A percentile compares a stretch with the other conserved stretches of the same genome.
phyloP scores from a whole-genome alignment of 1,140 invertebrate genomes.

The Rhopalosiphum maidis region DNA sequence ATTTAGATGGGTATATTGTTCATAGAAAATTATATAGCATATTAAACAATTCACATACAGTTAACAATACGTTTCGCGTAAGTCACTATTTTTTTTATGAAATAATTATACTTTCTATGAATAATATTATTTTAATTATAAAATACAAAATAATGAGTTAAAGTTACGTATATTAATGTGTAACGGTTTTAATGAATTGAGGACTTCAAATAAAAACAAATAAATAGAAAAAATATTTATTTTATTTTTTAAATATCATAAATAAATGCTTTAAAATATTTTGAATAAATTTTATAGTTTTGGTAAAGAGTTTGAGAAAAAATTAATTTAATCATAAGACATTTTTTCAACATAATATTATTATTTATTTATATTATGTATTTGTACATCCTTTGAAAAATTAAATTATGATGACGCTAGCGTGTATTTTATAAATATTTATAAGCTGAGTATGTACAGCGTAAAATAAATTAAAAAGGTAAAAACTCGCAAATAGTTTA shows the following conservation, averaged over 20 bases:
- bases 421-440: not conserved
- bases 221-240: not conserved
- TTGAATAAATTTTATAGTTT: not conserved
- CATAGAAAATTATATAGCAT: not conserved
- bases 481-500: not conserved
- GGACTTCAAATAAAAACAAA: not conserved
- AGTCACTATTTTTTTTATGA: not conserved
- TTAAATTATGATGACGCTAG: not conserved
- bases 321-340: not conserved
- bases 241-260: not conserved
- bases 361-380: not conserved
- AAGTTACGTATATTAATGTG: not conserved
- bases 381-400: not conserved
- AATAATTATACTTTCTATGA: not conserved
- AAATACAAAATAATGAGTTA: not conserved
- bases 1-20: constrained; percentile 1
- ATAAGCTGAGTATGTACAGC: not conserved
- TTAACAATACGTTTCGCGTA: not conserved
- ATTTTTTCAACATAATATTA: not conserved
- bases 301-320: not conserved
- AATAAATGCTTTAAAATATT: not conserved
- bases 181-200: not conserved
- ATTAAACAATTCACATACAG: not conserved
- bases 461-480: not conserved
- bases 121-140: not conserved